phyloP scores from a whole-genome alignment of 1,140 invertebrate species.

The Myzus persicae region DNA sequence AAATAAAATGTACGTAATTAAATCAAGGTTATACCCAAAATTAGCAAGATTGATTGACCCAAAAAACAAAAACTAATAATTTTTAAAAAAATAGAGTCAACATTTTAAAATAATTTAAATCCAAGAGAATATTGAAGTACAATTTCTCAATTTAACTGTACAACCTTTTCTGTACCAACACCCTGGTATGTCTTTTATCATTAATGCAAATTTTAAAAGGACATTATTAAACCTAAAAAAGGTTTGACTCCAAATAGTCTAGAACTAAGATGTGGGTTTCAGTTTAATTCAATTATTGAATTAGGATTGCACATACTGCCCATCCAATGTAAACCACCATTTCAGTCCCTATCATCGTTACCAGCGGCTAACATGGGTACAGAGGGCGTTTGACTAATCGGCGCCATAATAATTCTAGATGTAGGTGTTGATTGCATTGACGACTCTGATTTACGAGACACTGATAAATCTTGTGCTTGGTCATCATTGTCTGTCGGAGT shows the following conservation, averaged over 20 bases:
- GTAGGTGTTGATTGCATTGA: slow-evolving; percentile 59
- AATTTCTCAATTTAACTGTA: neutral
- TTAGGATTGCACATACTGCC: slow-evolving; percentile 56
- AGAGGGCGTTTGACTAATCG: slow-evolving; percentile 62
- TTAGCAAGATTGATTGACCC: slow-evolving; percentile 41
- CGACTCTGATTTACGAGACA: slow-evolving; percentile 64
- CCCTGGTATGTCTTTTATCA: slow-evolving; percentile 34
- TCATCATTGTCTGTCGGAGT: slow-evolving; percentile 62
- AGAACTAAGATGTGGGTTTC: slow-evolving; percentile 45
- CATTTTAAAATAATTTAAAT: slow-evolving; percentile 30
- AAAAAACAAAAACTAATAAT: slow-evolving; percentile 17
- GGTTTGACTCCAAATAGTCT: slow-evolving; percentile 23
- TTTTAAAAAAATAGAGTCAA: slow-evolving; percentile 17
- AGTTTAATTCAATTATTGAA: slow-evolving; percentile 54
- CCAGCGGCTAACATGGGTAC: slow-evolving; percentile 61
- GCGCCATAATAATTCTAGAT: slow-evolving; percentile 63
- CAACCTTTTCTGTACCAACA: slow-evolving; percentile 37
- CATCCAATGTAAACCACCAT: slow-evolving; percentile 15
- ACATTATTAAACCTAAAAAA: slow-evolving; percentile 28
- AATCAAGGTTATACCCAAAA: slow-evolving; percentile 46
- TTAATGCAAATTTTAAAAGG: slow-evolving; percentile 22
- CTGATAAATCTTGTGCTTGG: slow-evolving; percentile 67
- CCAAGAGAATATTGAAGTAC: slow-evolving; percentile 18
- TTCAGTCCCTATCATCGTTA: slow-evolving; percentile 59
- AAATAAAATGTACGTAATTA: slow-evolving; percentile 36